Percentiles rank a stretch among this genome's conserved stretches.
phyloP scores from a whole-genome alignment of 2,888 invertebrate genomes.

The Julus scandinavius region DNA sequence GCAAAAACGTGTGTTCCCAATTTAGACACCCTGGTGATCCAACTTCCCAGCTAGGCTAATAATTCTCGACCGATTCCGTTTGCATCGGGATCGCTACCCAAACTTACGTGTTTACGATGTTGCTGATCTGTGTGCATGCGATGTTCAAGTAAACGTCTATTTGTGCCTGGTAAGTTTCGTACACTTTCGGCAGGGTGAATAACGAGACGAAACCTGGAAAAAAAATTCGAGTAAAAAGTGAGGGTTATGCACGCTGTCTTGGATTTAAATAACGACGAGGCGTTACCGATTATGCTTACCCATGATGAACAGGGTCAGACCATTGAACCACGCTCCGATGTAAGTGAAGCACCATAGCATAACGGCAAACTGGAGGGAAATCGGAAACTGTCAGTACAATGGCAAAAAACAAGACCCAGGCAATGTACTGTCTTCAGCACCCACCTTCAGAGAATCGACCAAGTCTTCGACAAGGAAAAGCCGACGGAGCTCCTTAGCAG shows the following conservation, averaged over 20 bases:
- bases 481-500: conserved; percentile 84
- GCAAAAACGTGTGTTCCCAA: no score
- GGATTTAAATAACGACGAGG: neutral
- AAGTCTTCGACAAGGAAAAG: conserved; percentile 97
- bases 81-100: neutral
- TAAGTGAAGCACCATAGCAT: conserved; percentile 97
- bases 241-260: neutral
- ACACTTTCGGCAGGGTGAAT: conserved; percentile 94
- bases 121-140: conserved; percentile 86
- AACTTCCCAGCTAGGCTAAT: no score
- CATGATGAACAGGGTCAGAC: conserved; percentile 96
- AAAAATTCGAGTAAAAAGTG: neutral
- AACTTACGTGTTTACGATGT: conserved; percentile 88
- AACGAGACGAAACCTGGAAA: conserved; percentile 85
- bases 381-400: neutral
- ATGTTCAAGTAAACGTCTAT: conserved; percentile 91
- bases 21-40: no score
- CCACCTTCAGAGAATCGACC: conserved; percentile 77
- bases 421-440: neutral
- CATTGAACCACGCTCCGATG: conserved; percentile 98
- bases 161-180: conserved; percentile 72
- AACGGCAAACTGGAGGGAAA: conserved; percentile 87
- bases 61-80: no score
- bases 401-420: neutral
- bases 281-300: conserved; percentile 72